Evolutionary conservation across 2,797 vertebrate species (phyloP).

Genomic region (Alouatta caraya): DNA sequence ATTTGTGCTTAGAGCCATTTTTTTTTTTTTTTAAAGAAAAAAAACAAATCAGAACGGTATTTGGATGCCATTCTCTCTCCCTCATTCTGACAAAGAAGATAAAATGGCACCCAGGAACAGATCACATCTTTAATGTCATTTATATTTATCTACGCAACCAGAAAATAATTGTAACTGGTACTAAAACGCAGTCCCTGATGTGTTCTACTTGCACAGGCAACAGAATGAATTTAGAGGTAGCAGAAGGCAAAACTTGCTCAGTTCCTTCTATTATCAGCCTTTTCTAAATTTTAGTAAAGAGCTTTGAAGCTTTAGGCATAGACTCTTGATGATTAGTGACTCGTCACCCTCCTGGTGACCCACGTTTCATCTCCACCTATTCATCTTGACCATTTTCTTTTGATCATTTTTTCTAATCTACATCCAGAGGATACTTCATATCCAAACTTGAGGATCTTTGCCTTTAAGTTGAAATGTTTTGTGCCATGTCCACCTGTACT

Average conservation of each 20-base stretch:
- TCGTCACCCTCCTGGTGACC: background rate
- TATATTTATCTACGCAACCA: background rate
- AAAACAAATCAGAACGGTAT: background rate
- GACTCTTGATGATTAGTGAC: fast-evolving
- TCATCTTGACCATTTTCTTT: background rate
- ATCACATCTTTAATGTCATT: background rate
- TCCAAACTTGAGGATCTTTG: background rate
- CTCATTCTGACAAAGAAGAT: background rate
- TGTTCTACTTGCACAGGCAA: background rate
- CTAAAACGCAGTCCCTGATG: too few relatives aligned
- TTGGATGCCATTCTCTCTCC: background rate
- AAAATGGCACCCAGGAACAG: background rate
- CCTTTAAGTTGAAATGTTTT: too few relatives aligned
- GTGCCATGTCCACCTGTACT: fast-evolving
- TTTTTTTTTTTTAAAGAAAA: background rate
- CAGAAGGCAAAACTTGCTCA: background rate
- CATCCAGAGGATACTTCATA: background rate
- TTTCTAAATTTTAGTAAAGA: background rate
- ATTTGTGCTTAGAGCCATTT: background rate
- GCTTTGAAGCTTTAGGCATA: too few relatives aligned
- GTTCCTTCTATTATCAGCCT: background rate
- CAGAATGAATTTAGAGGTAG: background rate
- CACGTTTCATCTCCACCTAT: fast-evolving
- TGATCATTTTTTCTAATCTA: background rate
- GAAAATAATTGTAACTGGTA: background rate